Evolutionary conservation across 2,888 invertebrate species (phyloP), one percentile per base, ranked within the genome.

Genomic region (Tetragonisca angustula): DNA sequence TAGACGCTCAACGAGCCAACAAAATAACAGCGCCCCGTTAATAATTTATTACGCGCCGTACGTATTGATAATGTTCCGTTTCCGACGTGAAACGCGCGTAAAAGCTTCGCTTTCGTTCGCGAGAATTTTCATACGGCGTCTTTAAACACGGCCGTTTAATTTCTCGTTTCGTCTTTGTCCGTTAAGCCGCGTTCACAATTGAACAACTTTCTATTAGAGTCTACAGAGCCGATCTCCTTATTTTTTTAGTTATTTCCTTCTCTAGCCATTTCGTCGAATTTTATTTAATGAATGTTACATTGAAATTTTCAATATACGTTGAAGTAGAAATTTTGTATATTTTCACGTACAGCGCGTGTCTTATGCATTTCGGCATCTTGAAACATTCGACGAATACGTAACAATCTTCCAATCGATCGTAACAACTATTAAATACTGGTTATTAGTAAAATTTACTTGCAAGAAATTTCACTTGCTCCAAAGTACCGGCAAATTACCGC

Each of bases 1-100:
- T 62, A 65, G 56, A 43, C 17, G 15, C 19, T 32, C 72, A 24
- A 75, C 79, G n/a, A 69, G 52, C 4, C 49, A 79, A 56, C 24
- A 15, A 54, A 65, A 67, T 59, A 13, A 43, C 43, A 49, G 24
- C 21, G 13, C 1, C 9, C 9, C 43, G 43, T 43, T 65, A 75
- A 80, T 75, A 80, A 80, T 80, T 82, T 71, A 71, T 82, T 62
- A n/a, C 49, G n/a, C 21, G 49, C 2, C 5, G 27, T 21, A 43
- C 21, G 32, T 52, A 69, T 73, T 50, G 69, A 79, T 65, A 59
- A 79, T 70, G 79, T 65, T 74, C 70, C 59, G 64, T 64, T 70
- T 50, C 56, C 69, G 36, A 1, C 19, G 52, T 9, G 59, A 69
- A 36, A 64, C 54, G 54, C 32, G 65, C 19, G 43, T n/a, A 70